Evolutionary conservation across 2,113 vertebrate genomes (phyloP).

Genomic region (Origma solitaria): DNA sequence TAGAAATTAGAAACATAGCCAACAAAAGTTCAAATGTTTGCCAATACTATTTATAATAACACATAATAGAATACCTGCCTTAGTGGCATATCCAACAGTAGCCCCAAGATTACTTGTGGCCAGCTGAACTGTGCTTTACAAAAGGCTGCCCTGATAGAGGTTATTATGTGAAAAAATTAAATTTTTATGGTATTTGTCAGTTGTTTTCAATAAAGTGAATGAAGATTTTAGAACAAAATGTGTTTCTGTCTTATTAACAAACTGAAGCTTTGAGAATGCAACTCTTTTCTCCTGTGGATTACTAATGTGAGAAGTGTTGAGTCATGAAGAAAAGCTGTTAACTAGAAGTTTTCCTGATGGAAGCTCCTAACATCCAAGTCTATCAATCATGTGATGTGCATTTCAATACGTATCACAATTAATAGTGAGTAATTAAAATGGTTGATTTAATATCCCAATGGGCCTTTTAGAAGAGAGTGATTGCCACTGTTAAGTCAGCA

Average conservation of each 20-base stretch:
- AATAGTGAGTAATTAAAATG: neutral
- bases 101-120: neutral
- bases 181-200: neutral
- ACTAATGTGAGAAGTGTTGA: neutral
- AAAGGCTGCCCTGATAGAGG: neutral
- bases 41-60: neutral
- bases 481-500: neutral
- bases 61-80: neutral
- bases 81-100: neutral
- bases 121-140: neutral
- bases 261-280: neutral
- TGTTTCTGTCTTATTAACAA: neutral
- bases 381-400: neutral
- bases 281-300: neutral
- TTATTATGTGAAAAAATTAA: neutral
- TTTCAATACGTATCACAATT: neutral
- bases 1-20: neutral
- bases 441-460: neutral
- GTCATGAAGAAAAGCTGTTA: neutral
- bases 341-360: neutral
- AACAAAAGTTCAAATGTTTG: neutral
- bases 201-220: neutral
- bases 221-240: neutral
- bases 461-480: neutral
- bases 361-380: neutral